These are phyloP conservation scores for Zelleria hepariella DNA, from an alignment of 2,888 invertebrate species.

Conservation along the genomic window DNA sequence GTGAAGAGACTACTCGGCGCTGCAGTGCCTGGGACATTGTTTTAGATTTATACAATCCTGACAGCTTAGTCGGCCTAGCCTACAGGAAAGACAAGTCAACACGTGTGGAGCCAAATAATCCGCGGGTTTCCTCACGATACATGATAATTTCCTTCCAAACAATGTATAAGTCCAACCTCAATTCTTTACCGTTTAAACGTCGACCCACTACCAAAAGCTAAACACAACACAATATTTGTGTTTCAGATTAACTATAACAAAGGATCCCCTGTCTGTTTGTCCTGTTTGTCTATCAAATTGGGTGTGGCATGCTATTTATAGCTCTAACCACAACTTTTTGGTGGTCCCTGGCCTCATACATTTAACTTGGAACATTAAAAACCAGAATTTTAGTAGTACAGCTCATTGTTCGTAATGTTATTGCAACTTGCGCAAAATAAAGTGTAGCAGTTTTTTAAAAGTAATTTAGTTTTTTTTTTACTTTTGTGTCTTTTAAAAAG, in stretches of 20 bases:
- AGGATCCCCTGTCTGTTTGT: conserved; percentile 17
- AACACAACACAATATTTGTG: conserved; percentile 21
- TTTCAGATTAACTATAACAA: conserved; percentile 29
- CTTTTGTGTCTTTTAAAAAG: neutral
- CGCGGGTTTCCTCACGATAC: too few species aligned
- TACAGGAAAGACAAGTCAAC: too few species aligned
- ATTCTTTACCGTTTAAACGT: neutral
- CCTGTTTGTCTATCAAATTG: conserved; percentile 31
- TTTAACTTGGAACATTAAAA: neutral
- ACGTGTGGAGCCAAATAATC: neutral
- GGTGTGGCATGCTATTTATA: conserved; percentile 20
- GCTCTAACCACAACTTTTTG: neutral
- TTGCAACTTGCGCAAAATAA: neutral
- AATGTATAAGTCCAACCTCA: neutral
- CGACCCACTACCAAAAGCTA: conserved; percentile 5
- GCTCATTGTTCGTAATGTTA: neutral
- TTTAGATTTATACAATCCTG: too few species aligned
- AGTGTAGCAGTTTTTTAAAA: neutral
- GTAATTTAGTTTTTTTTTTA: too few species aligned
- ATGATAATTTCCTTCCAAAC: neutral
- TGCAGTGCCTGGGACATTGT: too few species aligned
- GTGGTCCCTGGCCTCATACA: neutral
- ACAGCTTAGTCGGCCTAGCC: too few species aligned
- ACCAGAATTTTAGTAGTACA: neutral
- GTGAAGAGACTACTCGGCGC: too few species aligned